Conservation (phyloP, 2,888 invertebrate species). For the Brachypterus glaber region DNA sequence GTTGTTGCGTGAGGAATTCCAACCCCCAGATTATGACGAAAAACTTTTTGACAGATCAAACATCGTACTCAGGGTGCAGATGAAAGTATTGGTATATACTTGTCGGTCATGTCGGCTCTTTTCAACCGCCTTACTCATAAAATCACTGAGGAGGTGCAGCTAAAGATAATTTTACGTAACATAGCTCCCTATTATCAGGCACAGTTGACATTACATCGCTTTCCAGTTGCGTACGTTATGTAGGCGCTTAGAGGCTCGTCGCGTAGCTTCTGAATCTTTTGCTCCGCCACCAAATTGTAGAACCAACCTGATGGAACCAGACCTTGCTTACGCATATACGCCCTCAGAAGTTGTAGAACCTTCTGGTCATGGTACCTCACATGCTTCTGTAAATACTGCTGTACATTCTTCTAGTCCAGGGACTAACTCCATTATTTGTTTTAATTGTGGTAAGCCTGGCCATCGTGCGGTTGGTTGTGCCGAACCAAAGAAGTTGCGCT, state of each 20-base stretch:
- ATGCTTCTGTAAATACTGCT: too few species aligned
- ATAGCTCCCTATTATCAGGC: background rate
- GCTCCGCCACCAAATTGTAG: background rate
- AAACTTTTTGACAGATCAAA: conserved; percentile 19
- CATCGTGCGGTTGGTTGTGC: conserved; percentile 11
- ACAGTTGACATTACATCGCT: background rate
- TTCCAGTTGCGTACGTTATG: background rate
- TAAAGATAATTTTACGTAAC: too few species aligned
- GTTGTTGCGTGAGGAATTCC: conserved; percentile 10
- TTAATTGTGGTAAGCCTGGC: conserved; percentile 9
- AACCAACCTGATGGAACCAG: background rate
- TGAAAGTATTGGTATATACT: conserved; percentile 20
- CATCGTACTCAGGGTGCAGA: conserved; percentile 18
- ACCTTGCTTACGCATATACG: background rate
- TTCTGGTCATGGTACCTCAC: too few species aligned
- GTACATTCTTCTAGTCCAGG: too few species aligned
- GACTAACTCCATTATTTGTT: conserved; percentile 6
- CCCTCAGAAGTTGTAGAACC: background rate
- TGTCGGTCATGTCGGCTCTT: conserved; percentile 17
- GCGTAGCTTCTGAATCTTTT: background rate
- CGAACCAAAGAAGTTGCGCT: background rate
- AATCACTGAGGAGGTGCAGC: too few species aligned
- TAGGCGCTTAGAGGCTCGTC: background rate
- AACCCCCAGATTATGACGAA: conserved; percentile 16
- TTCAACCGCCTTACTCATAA: background rate